Evolutionary conservation across 2,888 invertebrate genomes (phyloP).

Genomic region (Chrysodeixis includens): DNA sequence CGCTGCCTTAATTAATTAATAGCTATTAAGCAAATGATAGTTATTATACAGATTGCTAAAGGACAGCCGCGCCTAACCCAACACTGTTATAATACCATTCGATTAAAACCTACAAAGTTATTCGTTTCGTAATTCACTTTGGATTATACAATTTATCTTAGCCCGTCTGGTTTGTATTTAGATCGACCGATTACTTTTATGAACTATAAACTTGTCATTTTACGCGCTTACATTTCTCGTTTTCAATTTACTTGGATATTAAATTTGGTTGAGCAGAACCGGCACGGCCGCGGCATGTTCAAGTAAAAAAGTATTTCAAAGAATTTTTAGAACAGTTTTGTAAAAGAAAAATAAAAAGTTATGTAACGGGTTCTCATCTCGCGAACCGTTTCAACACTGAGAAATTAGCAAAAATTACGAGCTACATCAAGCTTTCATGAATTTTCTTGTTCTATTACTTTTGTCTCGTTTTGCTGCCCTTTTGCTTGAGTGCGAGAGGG

Average conservation of each 20-base stretch:
- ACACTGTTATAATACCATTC: conserved; percentile 57
- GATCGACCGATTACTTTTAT: conserved; percentile 29
- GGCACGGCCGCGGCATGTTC: conserved; percentile 10
- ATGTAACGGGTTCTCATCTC: conserved; percentile 38
- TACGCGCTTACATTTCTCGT: conserved; percentile 15
- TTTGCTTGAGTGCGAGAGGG: conserved; percentile 47
- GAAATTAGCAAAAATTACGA: conserved; percentile 51
- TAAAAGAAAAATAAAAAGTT: conserved; percentile 42
- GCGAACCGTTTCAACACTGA: conserved; percentile 31
- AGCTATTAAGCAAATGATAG: conserved; percentile 79
- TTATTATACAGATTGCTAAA: conserved; percentile 71
- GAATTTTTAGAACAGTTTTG: conserved; percentile 18
- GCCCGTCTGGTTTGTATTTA: conserved; percentile 34
- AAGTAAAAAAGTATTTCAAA: conserved; percentile 13
- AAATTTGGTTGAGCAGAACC: conserved; percentile 7
- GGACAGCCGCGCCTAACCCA: conserved; percentile 62
- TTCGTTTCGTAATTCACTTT: conserved; percentile 45
- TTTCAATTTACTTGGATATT: conserved; percentile 16
- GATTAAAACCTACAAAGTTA: conserved; percentile 46
- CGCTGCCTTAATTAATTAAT: conserved; percentile 82
- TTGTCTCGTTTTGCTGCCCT: conserved; percentile 38
- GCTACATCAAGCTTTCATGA: conserved; percentile 55
- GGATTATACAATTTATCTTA: conserved; percentile 24
- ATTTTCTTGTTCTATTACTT: conserved; percentile 46
- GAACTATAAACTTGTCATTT: conserved; percentile 26